Conservation (phyloP, 2,113 vertebrate species). For the Cebidichthys violaceus region DNA sequence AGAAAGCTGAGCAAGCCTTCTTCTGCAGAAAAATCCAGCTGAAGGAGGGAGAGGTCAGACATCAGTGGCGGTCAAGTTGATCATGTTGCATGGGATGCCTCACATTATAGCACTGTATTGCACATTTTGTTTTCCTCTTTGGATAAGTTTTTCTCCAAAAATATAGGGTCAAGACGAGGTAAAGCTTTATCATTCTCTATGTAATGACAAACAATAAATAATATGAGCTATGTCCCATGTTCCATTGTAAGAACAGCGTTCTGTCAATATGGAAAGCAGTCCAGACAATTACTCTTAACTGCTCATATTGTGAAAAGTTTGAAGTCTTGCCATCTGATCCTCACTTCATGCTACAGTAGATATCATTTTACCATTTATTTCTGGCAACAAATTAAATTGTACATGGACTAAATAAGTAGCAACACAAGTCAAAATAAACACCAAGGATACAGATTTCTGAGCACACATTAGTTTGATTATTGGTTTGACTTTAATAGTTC, state of each 20-base stretch:
- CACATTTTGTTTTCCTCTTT: not conserved
- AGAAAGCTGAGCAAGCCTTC: slow-evolving; percentile 55
- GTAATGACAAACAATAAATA: not conserved
- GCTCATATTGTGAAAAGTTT: not conserved
- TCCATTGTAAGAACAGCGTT: slow-evolving; percentile 13
- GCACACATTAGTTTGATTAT: too few relatives aligned
- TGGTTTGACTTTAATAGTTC: too few relatives aligned
- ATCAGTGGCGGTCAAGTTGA: slow-evolving; percentile 16
- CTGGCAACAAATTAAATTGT: not conserved
- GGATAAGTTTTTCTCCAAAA: not conserved
- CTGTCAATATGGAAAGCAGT: slow-evolving; percentile 7
- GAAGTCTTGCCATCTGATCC: not conserved
- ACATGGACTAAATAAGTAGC: not conserved
- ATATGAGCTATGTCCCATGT: not conserved
- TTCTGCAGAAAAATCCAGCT: slow-evolving; percentile 44
- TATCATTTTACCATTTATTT: not conserved
- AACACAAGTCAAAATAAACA: not conserved
- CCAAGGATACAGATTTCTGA: too few relatives aligned
- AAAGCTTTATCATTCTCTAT: not conserved
- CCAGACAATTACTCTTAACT: slow-evolving; percentile 12
- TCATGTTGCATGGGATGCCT: not conserved
- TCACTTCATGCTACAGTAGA: not conserved
- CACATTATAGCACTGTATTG: not conserved
- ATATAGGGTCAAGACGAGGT: not conserved
- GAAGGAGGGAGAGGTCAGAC: slow-evolving; percentile 62